Conservation (phyloP, 2,113 vertebrate species). For the Hippocampus barbouri region DNA sequence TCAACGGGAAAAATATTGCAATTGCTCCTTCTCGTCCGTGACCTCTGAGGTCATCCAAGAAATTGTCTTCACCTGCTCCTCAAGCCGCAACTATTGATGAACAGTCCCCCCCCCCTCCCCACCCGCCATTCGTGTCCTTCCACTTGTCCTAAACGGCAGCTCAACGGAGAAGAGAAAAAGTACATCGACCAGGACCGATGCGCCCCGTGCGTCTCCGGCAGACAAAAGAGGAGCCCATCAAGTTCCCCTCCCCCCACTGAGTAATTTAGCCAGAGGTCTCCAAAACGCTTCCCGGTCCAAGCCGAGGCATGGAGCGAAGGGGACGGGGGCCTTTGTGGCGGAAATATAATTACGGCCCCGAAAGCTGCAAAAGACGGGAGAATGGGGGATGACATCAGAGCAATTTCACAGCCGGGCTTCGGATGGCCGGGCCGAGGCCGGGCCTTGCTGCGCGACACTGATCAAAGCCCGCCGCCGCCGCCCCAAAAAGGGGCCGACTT, state of each 20-base stretch:
- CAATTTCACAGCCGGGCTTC: conserved; percentile 96
- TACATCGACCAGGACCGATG: conserved; percentile 73
- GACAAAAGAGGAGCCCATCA: conserved; percentile 59
- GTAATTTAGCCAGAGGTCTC: conserved; percentile 81
- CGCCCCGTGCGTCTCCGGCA: conserved; percentile 52
- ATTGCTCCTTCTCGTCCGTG: too few relatives aligned
- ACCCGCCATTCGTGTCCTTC: conserved; percentile 58
- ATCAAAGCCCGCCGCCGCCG: conserved; percentile 91
- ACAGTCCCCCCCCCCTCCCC: too few relatives aligned
- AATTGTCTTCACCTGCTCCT: too few relatives aligned
- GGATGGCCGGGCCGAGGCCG: conserved; percentile 85
- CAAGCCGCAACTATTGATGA: too few relatives aligned
- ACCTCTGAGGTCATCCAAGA: too few relatives aligned
- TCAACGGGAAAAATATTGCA: too few relatives aligned
- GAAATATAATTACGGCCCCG: conserved; percentile 97
- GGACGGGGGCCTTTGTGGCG: conserved; percentile 87
- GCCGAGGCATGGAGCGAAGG: conserved; percentile 94
- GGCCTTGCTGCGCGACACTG: conserved; percentile 87
- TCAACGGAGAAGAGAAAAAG: conserved; percentile 82
- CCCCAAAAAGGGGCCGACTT: conserved; percentile 81
- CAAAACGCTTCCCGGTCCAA: conserved; percentile 93
- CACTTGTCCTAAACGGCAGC: conserved; percentile 41
- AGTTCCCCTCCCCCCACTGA: conserved; percentile 76
- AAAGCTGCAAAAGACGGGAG: conserved; percentile 88
- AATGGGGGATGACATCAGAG: conserved; percentile 96